phyloP scores from a whole-genome alignment of 1,140 invertebrate species.

The Monomorium pharaonis region DNA sequence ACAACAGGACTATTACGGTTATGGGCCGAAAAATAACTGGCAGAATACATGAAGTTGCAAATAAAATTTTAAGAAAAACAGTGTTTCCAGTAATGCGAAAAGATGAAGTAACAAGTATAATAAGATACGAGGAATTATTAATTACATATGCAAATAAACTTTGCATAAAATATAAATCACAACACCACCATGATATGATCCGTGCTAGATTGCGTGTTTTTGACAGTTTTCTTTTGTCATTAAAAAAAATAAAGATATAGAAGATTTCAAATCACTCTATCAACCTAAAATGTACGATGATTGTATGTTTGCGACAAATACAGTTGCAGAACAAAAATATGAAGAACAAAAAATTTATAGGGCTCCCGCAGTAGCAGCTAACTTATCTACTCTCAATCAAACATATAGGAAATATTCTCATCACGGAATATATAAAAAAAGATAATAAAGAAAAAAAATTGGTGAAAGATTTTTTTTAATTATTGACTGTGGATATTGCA shows the following conservation, averaged over 20 bases:
- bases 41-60: background rate
- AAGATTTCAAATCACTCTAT: constrained; percentile 5
- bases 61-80: background rate
- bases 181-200: constrained; percentile 12
- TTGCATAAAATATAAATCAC: background rate
- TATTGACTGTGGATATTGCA: background rate
- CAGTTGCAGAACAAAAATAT: background rate
- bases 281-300: background rate
- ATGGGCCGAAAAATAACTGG: background rate
- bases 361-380: background rate
- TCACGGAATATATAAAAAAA: background rate
- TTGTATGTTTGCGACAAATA: background rate
- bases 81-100: background rate
- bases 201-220: background rate
- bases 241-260: background rate
- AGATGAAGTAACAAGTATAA: background rate
- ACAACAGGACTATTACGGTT: background rate
- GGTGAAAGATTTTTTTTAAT: background rate
- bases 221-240: background rate
- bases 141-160: background rate
- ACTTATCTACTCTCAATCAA: background rate
- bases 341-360: background rate
- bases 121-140: constrained; percentile 4
- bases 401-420: constrained; percentile 2
- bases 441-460: background rate